These are phyloP conservation scores for Hystrix cristata DNA, from an alignment of 2,113 vertebrate species.

Conservation along the genomic window DNA sequence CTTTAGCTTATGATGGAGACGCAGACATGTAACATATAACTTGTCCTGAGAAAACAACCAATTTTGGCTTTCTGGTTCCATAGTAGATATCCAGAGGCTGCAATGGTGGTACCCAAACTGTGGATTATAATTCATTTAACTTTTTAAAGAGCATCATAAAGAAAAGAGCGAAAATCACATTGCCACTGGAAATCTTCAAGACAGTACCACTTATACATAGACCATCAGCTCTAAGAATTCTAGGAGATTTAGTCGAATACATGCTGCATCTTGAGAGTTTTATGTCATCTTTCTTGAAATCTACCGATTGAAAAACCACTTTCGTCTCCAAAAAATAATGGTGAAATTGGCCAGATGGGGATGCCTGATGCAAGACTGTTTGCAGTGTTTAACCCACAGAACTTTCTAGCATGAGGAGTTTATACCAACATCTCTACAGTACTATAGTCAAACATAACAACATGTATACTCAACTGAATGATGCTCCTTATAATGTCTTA, in stretches of 20 bases:
- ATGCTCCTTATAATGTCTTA: conserved; percentile 82
- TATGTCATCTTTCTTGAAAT: conserved; percentile 79
- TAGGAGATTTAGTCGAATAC: conserved; percentile 73
- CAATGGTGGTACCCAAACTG: conserved; percentile 78
- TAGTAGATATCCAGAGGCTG: conserved; percentile 77
- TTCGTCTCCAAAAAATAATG: conserved; percentile 77
- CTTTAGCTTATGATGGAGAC: conserved; percentile 98
- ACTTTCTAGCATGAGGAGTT: conserved; percentile 87
- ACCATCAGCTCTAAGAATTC: conserved; percentile 79
- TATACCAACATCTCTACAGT: conserved; percentile 83
- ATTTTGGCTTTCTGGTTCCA: conserved; percentile 75
- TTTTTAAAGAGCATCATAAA: conserved; percentile 75
- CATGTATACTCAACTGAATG: conserved; percentile 82
- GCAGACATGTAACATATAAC: conserved; percentile 94
- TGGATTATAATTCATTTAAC: conserved; percentile 73
- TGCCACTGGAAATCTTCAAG: conserved; percentile 73
- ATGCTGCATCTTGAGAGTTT: conserved; percentile 75
- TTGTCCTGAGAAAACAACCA: conserved; percentile 63
- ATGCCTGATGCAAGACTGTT: conserved; percentile 67
- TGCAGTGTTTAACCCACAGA: conserved; percentile 82
- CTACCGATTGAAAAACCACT: conserved; percentile 72
- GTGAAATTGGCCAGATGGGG: conserved; percentile 71
- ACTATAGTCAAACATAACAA: conserved; percentile 83
- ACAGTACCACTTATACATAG: conserved; percentile 71
- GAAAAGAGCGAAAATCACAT: conserved; percentile 76